phyloP scores from a whole-genome alignment of 2,888 invertebrate species.

The Psylliodes chrysocephalus region DNA sequence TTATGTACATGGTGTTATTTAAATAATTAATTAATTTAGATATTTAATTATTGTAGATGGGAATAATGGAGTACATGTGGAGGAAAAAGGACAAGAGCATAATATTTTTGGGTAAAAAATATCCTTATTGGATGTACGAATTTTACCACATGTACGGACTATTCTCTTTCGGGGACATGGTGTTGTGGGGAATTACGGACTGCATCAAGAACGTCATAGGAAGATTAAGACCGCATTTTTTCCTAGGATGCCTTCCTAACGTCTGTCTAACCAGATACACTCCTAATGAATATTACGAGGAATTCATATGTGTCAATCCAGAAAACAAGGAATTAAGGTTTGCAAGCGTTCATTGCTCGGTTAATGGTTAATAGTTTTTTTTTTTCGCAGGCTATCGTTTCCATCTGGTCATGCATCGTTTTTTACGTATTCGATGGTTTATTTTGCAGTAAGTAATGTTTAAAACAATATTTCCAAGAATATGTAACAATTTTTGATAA shows the following conservation, averaged over 20 bases:
- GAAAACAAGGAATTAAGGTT: constrained; percentile 62
- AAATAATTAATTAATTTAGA: too few relatives aligned
- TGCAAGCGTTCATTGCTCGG: background rate
- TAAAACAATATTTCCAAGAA: too few relatives aligned
- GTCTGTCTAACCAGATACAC: constrained; percentile 69
- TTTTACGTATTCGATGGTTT: constrained; percentile 87
- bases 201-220: constrained; percentile 94
- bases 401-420: constrained; percentile 94
- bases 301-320: constrained; percentile 73
- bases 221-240: constrained; percentile 92
- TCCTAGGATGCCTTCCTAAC: constrained; percentile 85
- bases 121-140: constrained; percentile 79
- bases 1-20: too few relatives aligned
- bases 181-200: constrained; percentile 88
- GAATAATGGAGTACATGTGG: constrained; percentile 73
- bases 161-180: constrained; percentile 88
- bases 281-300: constrained; percentile 73
- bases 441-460: constrained; percentile 78
- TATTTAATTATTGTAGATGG: constrained; percentile 75
- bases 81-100: constrained; percentile 65
- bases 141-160: constrained; percentile 81
- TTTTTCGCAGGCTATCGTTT: constrained; percentile 88
- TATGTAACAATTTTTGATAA: too few relatives aligned
- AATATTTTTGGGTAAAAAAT: constrained; percentile 69
- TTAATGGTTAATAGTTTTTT: too few relatives aligned